phyloP scores from a whole-genome alignment of 2,113 vertebrate species.

The Gallinago jamesoni region DNA sequence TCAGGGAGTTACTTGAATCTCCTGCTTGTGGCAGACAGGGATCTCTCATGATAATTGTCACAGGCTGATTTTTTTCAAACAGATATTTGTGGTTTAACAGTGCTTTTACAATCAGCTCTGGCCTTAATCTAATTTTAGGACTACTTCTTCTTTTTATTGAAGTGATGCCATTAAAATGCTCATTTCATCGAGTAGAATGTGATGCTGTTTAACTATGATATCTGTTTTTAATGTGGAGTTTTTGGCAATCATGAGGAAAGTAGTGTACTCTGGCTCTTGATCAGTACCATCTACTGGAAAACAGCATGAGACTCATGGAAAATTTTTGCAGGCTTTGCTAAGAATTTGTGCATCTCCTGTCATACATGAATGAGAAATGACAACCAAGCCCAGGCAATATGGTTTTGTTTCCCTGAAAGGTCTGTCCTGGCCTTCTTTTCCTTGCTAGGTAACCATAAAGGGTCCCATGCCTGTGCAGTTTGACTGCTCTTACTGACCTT shows the following conservation, averaged over 20 bases:
- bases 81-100: constrained; percentile 69
- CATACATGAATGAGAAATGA: constrained; percentile 21
- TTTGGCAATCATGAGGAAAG: constrained; percentile 53
- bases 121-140: constrained; percentile 71
- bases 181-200: constrained; percentile 62
- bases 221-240: constrained; percentile 67
- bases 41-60: constrained; percentile 34
- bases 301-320: constrained; percentile 37
- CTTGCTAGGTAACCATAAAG: background rate
- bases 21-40: constrained; percentile 18
- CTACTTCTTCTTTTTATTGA: constrained; percentile 26
- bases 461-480: background rate
- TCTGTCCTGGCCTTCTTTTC: background rate
- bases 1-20: background rate
- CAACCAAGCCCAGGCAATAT: background rate
- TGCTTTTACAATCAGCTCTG: constrained; percentile 67
- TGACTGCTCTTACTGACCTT: background rate
- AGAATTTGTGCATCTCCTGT: constrained; percentile 52
- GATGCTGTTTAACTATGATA: constrained; percentile 63
- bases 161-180: constrained; percentile 61
- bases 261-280: constrained; percentile 65
- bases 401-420: constrained; percentile 3
- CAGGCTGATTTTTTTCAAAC: constrained; percentile 43
- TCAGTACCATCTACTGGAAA: constrained; percentile 54
- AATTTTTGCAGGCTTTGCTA: constrained; percentile 50